A percentile compares a stretch with the other conserved stretches of the same genome.
phyloP scores from a whole-genome alignment of 2,113 vertebrate species.

The Lepus europaeus region DNA sequence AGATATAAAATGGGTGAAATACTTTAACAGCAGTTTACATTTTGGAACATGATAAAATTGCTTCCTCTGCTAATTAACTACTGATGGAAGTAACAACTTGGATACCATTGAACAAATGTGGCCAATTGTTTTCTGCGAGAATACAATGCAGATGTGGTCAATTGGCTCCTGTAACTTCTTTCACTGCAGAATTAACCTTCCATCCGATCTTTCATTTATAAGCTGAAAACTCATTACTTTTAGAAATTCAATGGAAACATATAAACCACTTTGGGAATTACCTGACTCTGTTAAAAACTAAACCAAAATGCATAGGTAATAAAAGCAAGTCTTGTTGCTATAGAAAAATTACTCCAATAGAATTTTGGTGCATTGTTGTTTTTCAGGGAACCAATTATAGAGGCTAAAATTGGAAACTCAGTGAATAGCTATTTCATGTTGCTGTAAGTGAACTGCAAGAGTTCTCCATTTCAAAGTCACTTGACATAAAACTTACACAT shows the following conservation, averaged over 20 bases:
- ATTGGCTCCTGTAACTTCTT: background rate
- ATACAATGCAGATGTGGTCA: conserved; percentile 9
- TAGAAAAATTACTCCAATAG: conserved; percentile 68
- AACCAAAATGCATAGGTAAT: conserved; percentile 70
- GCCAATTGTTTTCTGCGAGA: background rate
- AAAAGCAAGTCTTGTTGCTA: conserved; percentile 65
- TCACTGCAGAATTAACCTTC: conserved; percentile 51
- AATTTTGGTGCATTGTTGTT: conserved; percentile 76
- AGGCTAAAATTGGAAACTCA: conserved; percentile 68
- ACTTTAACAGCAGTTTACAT: background rate
- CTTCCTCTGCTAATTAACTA: conserved; percentile 30
- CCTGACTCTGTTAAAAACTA: conserved; percentile 62
- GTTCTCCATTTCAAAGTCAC: conserved; percentile 72
- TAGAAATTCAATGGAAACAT: conserved; percentile 68
- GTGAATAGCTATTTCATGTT: conserved; percentile 76
- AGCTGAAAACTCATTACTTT: conserved; percentile 69
- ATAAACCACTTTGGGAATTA: conserved; percentile 69
- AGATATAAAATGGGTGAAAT: background rate
- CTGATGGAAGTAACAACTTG: background rate
- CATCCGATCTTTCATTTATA: conserved; percentile 70
- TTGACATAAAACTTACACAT: conserved; percentile 78
- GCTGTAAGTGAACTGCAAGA: conserved; percentile 63
- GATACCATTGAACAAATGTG: background rate
- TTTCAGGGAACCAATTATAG: conserved; percentile 74
- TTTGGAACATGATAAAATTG: conserved; percentile 19